Percentiles rank a stretch among this genome's conserved stretches.
phyloP scores from a whole-genome alignment of 1,140 invertebrate genomes.

The Cydia pomonella region DNA sequence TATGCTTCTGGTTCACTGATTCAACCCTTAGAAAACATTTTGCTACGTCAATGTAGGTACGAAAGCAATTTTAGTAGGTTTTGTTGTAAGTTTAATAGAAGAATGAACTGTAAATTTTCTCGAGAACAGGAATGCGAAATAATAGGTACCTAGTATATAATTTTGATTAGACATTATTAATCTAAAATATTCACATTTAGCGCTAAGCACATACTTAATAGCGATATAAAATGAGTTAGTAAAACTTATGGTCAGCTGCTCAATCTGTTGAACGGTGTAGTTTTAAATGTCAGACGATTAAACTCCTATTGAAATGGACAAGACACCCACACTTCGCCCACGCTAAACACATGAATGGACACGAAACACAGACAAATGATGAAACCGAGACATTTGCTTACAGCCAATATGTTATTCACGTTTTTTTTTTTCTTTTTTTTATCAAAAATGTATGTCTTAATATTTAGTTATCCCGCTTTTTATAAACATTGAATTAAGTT shows the following conservation, averaged over 20 bases:
- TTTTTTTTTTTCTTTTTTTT: too few relatives aligned
- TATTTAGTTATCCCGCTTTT: too few relatives aligned
- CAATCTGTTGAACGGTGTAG: neutral
- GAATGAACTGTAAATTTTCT: neutral
- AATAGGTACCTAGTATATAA: too few relatives aligned
- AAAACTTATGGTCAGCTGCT: neutral
- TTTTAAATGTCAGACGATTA: neutral
- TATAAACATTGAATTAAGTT: too few relatives aligned
- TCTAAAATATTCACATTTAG: too few relatives aligned
- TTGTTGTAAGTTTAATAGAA: neutral
- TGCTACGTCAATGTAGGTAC: neutral
- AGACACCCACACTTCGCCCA: neutral
- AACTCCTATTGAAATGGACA: neutral
- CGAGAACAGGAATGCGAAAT: too few relatives aligned
- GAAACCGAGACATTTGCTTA: neutral
- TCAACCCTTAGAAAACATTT: slow-evolving; percentile 4
- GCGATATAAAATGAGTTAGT: too few relatives aligned
- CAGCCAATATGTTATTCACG: too few relatives aligned
- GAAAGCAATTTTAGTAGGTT: neutral
- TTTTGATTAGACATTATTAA: too few relatives aligned
- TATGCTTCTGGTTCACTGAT: slow-evolving; percentile 9
- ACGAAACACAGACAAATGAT: neutral
- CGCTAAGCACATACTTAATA: too few relatives aligned
- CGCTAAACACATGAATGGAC: neutral
- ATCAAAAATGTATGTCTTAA: too few relatives aligned